Base-by-base conservation (phyloP, 2,113 vertebrate genomes). In the Excalfactoria chinensis region DNA sequence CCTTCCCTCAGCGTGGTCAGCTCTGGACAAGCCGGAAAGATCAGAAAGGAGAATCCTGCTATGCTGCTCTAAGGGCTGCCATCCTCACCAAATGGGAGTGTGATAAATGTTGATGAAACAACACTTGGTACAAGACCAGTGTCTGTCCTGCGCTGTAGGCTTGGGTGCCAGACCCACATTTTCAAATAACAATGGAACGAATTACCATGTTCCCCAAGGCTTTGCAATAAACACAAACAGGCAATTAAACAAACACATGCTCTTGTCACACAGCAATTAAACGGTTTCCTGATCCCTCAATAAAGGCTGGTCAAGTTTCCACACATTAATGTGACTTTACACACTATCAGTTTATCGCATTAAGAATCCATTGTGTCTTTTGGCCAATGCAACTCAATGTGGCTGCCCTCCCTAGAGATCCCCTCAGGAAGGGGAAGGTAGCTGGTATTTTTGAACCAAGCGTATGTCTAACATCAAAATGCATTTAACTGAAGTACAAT, bases 401-500 rank as follows among this genome's bases (percentile, higher is more conserved):
- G 83, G 85, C 59, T 86, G 40, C 25, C 22, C 53, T 94, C 96
- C 91, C 95, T 26, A 53, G 93, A 96, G 91, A 87, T 37, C 81
- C 83, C 62, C 64, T 90, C 75, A 84, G 78, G 71, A 88, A 86
- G 13, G 84, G 71, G 79, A 73, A 88, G 83, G 80, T 66, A 95
- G 87, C 59, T 88, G 49, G 71, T 87, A 63, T 86, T 93, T 96
- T 93, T 34, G 17, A 90, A 63, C 86, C 58, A 92, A 90, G 86
- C 95, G 60, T 34, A 64, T 80, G 96, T 94, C 94, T 96, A 93
- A 97, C 97, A 97, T 94, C 44, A 2, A 97, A 97, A 96, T 95
- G 94, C 96, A 96, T 97, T 97, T 96, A 97, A 67, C 93, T 92
- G 56, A 91, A 95, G 84, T 84, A 97, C 96, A 96, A 96, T 82